These are phyloP conservation scores for Prosopocoilus inquinatus DNA, from an alignment of 2,888 invertebrate genomes.

Conservation along the genomic window DNA sequence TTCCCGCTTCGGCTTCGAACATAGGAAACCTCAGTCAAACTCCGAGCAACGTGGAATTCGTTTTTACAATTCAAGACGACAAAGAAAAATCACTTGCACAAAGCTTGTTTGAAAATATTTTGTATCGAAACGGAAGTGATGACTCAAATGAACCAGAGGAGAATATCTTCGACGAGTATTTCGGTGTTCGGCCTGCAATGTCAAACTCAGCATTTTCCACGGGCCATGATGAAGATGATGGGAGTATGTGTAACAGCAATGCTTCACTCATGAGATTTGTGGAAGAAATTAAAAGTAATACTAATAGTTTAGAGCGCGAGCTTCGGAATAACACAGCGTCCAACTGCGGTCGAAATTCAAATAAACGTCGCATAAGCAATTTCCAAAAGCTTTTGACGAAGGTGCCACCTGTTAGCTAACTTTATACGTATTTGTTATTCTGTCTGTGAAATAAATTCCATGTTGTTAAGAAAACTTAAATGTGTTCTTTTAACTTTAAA, in stretches of 20 bases:
- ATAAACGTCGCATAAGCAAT: background rate
- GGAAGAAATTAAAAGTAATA: constrained; percentile 35
- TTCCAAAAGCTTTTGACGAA: constrained; percentile 12
- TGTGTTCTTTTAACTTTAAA: too few relatives aligned
- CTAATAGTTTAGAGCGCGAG: background rate
- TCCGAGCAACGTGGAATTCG: constrained; percentile 23
- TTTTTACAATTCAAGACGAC: constrained; percentile 20
- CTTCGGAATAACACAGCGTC: background rate
- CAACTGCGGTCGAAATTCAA: background rate
- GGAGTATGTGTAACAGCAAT: constrained; percentile 32
- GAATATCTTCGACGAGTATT: constrained; percentile 18
- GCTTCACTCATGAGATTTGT: constrained; percentile 41
- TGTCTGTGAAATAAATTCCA: too few relatives aligned
- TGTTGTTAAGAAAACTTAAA: too few relatives aligned
- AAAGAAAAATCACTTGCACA: constrained; percentile 27
- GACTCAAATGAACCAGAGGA: constrained; percentile 25
- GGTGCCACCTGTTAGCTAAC: constrained; percentile 8
- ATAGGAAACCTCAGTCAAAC: too few relatives aligned
- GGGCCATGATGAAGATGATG: constrained; percentile 16
- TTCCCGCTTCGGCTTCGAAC: too few relatives aligned
- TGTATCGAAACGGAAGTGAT: constrained; percentile 29
- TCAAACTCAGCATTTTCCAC: constrained; percentile 6
- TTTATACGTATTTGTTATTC: too few relatives aligned
- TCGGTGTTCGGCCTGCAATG: constrained; percentile 22
- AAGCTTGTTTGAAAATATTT: constrained; percentile 39